phyloP scores from a whole-genome alignment of 2,888 invertebrate species.

The Troides aeacus region DNA sequence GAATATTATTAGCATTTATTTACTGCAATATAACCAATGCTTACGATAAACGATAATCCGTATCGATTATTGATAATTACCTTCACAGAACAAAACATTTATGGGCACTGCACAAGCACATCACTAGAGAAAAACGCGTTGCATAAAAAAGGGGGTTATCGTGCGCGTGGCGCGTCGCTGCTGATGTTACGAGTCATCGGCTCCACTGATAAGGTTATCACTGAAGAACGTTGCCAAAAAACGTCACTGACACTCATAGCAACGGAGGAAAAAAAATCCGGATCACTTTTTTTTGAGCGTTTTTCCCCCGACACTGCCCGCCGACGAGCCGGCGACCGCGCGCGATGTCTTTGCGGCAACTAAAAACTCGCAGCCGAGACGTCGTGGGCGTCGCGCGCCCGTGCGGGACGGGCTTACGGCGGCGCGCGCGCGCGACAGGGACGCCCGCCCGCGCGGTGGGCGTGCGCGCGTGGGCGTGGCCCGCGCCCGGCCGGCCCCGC shows the following conservation, averaged over 20 bases:
- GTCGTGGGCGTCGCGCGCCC: constrained; percentile 66
- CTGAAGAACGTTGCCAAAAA: constrained; percentile 33
- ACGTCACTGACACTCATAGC: constrained; percentile 38
- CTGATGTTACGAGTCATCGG: constrained; percentile 38
- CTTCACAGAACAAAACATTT: constrained; percentile 45
- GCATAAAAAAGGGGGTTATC: constrained; percentile 39
- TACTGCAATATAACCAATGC: constrained; percentile 2
- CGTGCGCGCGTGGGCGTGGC: constrained; percentile 62
- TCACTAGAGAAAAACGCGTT: constrained; percentile 46
- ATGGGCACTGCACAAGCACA: constrained; percentile 46
- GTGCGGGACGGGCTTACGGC: constrained; percentile 51
- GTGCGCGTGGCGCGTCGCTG: constrained; percentile 42
- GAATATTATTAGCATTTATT: neutral
- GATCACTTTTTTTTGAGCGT: constrained; percentile 44
- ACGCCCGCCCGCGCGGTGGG: constrained; percentile 49
- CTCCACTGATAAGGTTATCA: constrained; percentile 42
- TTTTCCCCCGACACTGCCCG: constrained; percentile 41
- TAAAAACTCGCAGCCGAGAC: constrained; percentile 71
- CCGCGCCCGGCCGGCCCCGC: constrained; percentile 50
- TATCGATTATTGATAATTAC: constrained; percentile 40
- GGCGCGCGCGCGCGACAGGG: constrained; percentile 42
- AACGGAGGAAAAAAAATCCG: constrained; percentile 40
- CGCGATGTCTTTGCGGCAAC: constrained; percentile 67
- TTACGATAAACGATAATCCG: constrained; percentile 17
- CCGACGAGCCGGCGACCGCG: constrained; percentile 55